Percentiles rank a stretch among this genome's conserved stretches.
These are phyloP conservation scores for Stenichneumon culpator DNA, from an alignment of 2,888 invertebrate genomes.

Conservation along the genomic window DNA sequence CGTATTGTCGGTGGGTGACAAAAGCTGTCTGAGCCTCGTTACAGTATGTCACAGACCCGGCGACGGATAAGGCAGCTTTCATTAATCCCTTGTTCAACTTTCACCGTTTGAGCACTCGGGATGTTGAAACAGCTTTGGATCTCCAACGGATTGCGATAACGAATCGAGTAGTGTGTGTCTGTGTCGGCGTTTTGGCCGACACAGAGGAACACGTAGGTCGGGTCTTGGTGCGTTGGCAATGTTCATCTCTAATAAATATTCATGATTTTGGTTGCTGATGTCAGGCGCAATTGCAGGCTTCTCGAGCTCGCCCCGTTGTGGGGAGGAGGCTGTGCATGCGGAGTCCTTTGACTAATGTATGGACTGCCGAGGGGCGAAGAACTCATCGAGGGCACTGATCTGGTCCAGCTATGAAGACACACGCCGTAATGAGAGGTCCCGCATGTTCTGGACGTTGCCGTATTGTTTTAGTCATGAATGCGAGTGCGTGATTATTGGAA, in stretches of 20 bases:
- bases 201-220: neutral
- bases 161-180: constrained; percentile 5
- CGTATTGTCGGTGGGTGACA: neutral
- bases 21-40: constrained; percentile 1
- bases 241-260: constrained; percentile 42
- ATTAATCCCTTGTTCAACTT: constrained; percentile 23
- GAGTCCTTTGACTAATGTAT: neutral
- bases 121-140: neutral
- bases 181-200: neutral
- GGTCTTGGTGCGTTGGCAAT: neutral
- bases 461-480: neutral
- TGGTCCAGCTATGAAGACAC: neutral
- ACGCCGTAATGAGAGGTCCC: neutral
- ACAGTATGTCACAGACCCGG: neutral
- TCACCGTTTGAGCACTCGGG: neutral
- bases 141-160: neutral
- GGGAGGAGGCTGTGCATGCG: neutral
- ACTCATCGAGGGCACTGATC: too few relatives aligned
- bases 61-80: constrained; percentile 4
- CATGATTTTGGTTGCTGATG: constrained; percentile 11
- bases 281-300: neutral
- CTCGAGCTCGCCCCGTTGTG: neutral
- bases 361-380: neutral
- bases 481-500: neutral
- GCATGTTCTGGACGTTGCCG: neutral